Evolutionary conservation across 2,888 invertebrate genomes (phyloP), one percentile per base, ranked within the genome.

Genomic region (Archips crataeganus): DNA sequence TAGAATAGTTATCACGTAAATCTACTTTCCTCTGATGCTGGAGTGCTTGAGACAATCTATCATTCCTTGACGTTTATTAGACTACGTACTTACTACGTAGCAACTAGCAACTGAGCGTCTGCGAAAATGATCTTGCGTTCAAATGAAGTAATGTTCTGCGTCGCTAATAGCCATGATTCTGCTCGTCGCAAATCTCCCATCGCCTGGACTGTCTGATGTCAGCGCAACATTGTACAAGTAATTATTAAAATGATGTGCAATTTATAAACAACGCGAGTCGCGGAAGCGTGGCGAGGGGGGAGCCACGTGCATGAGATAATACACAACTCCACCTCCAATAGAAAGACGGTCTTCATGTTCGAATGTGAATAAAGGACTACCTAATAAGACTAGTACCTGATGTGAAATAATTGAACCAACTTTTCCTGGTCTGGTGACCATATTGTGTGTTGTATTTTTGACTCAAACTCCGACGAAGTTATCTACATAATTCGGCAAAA

Each of bases 261-360:
- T 34, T 47, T 63, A 13, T 63, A 47, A 63, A 47, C 63, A 63
- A 32, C 13, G 32, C 45, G 57, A 57, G 9, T 47, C 47, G 47
- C 32, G 6, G 62, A 5, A 62, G 62, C 13, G 10, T 8, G 11
- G 11, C 8, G 32, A 2, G 62, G 23, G 32, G 45, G 32, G 13
- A 45, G 23, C 23, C 63, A 47, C 63, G 63, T 63, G 47, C 47
- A 23, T 23, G 2, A 62, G 42, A 32, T 45, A 32, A 23, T 23
- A 23, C 23, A 23, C 23, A 23, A 62, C 45, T 62, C 6, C 15
- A 11, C 11, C 11, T 10, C 15, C n/a, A 4, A 15, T 61, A 61
- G 2, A 61, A 42, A 39, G 49, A 49, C n/a, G 2, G 47, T 49
- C n/a, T 49, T n/a, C 5, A n/a, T 49, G n/a, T 49, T 49, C n/a